A percentile compares a stretch with the other conserved stretches of the same genome.
Conservation (phyloP, 2,888 invertebrate species). For the Margaritifera margaritifera region DNA sequence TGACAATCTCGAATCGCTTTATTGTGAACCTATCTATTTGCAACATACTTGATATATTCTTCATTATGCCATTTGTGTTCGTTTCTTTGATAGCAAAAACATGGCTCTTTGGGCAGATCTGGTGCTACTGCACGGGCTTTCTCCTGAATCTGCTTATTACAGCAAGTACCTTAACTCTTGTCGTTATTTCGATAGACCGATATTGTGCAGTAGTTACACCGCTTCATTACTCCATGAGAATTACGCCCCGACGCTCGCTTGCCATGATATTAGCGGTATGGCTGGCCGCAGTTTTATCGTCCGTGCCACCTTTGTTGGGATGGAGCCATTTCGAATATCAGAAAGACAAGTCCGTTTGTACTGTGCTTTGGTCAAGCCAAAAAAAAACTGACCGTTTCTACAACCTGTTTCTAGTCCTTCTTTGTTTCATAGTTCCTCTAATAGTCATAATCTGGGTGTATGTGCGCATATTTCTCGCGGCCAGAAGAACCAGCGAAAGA, state of each 20-base stretch:
- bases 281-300: slow-evolving; percentile 71
- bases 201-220: slow-evolving; percentile 81
- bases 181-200: slow-evolving; percentile 80
- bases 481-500: slow-evolving; percentile 81
- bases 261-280: slow-evolving; percentile 73
- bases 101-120: slow-evolving; percentile 61
- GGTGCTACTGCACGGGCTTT: slow-evolving; percentile 78
- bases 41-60: slow-evolving; percentile 74
- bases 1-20: slow-evolving; percentile 84
- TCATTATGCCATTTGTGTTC: slow-evolving; percentile 74
- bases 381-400: slow-evolving; percentile 65
- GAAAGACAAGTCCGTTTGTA: slow-evolving; percentile 61
- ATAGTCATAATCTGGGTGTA: slow-evolving; percentile 82
- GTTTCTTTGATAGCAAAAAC: slow-evolving; percentile 67
- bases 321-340: slow-evolving; percentile 63
- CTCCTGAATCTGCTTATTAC: slow-evolving; percentile 77
- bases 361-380: slow-evolving; percentile 59
- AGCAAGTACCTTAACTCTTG: slow-evolving; percentile 79
- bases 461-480: slow-evolving; percentile 79
- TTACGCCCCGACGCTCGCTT: slow-evolving; percentile 73
- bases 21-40: slow-evolving; percentile 77
- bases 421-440: slow-evolving; percentile 75
- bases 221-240: slow-evolving; percentile 78
- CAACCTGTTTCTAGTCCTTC: slow-evolving; percentile 70
- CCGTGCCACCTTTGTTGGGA: slow-evolving; percentile 70